Base-by-base conservation (phyloP, 2,888 invertebrate genomes). In the Resseliella maxima region DNA sequence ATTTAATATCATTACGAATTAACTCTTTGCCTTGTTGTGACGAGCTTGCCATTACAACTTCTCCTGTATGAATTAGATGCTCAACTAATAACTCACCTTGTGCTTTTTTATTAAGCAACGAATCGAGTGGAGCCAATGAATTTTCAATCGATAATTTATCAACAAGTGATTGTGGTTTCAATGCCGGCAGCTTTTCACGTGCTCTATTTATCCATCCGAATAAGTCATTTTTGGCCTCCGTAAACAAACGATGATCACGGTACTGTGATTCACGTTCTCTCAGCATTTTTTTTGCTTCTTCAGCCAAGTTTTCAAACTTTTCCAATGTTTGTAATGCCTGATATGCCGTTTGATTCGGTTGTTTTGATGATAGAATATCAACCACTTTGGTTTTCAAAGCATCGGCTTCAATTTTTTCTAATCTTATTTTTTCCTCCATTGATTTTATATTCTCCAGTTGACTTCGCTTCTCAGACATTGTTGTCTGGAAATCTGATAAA, bases 341-440 rank as follows among this genome's bases (percentile, higher is more conserved):
- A 59, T 94, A 94, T 0, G 96, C 96, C 0, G 95, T 95, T 90
- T 95, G 94, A 87, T 95, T 95, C 90, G 96, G 96, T 89, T 97
- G 96, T 8, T 96, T 96, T 89, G 95, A 96, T 1, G 95, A 94
- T 85, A 96, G 92, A 95, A 97, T 96, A 92, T 97, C 97, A 35
- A 93, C 93, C 0, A 96, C 96, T 90, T 97, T 96, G n/a, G 93
- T 92, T 90, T 96, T 96, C 18, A 98, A 90, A 45, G 94, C 94
- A 88, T 97, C 97, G 0, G 97, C 96, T 90, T 98, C 98, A 87
- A 97, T 94, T 89, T 96, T 96, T 89, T 98, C 97, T 90, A 97
- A 95, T 0, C 97, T 94, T 0, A 96, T 95, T 91, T 96, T 97
- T 89, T 97, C 97, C 91, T 97, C 97, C 0, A 96, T 93, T 88